Base-by-base conservation (phyloP, 2,888 invertebrate species). In the Eristalinus aeneus region DNA sequence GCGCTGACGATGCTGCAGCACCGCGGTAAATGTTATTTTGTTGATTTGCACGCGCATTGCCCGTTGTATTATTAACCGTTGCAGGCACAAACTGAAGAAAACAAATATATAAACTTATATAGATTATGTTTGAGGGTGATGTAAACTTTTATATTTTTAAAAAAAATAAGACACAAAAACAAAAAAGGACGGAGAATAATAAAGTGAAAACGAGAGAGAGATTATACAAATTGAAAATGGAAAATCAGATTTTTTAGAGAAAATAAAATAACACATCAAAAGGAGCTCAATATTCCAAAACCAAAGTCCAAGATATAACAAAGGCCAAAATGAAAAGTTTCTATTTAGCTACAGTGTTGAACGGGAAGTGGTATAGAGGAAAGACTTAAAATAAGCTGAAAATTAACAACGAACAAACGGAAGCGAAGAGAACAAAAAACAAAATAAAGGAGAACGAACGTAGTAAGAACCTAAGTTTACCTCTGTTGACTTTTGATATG, bases 41-140 rank as follows among this genome's bases (percentile, higher is more conserved):
- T 85, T 90, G 91, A 54, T 91, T 91, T 67, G 90, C 75, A 60
- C 92, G 90, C 53, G 88, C 80, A 83, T 90, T 91, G 56, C 84
- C 90, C 69, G 90, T 88, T 23, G 87, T 67, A 89, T 88, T 91
- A 83, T 90, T 91, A 71, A 89, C 89, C 65, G 90, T 91, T 76
- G 89, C 84, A 74, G 91, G 89, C 81, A 88, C 88, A 80, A 90
- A 90, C 88, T 90, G 89, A 89, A 74, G 54, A 80, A 32, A 79
- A 67, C 22, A 63, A 27, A 12, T 11, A 53, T 39, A 61, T 63
- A 61, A 1, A 20, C n/a, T n/a, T n/a, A n/a, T n/a, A n/a, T n/a
- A n/a, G n/a, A n/a, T n/a, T n/a, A n/a, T n/a, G n/a, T n/a, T n/a
- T n/a, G n/a, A n/a, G n/a, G n/a, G n/a, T n/a, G n/a, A n/a, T n/a